Evolutionary conservation across 1,140 invertebrate genomes (phyloP), one percentile per base, ranked within the genome.

Genomic region (Aphidius ervi): DNA sequence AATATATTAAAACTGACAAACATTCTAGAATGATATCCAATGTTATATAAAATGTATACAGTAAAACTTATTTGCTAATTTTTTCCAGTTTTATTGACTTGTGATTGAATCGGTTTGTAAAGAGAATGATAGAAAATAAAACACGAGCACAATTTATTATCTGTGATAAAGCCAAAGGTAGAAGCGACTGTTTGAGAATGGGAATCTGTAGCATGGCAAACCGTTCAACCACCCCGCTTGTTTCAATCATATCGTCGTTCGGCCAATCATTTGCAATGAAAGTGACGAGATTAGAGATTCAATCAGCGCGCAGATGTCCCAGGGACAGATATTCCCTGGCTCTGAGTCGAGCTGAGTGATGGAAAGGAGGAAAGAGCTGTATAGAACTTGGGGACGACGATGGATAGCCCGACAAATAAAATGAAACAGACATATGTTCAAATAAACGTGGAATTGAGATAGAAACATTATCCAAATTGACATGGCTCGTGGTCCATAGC

Each of bases 231-330:
- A 54, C 50, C 55, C 55, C 41, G 5, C 58, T 60, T 31, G 9
- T 23, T 46, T 40, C 50, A 40, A 42, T 60, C 61, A 46, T 59
- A 37, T 65, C 23, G 61, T 59, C 61, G 72, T 71, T 67, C 69
- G 70, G 71, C 73, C 75, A 76, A 76, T 74, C 75, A 71, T 70
- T 74, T 71, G 71, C 69, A 76, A 74, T 74, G 71, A 76, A 71
- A 62, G 68, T 71, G 71, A 75, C 70, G 71, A 76, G 78, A 78
- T 76, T 74, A 71, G 74, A 79, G 75, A 80, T 80, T 80, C 78
- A 80, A 80, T 80, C 78, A 80, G 72, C 70, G 75, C 78, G 73
- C 78, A 80, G 78, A 80, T 80, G 78, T 80, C 77, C 76, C 74
- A 68, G 77, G 78, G 73, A 79, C 74, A 77, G 75, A 79, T 80